Evolutionary conservation across 2,888 invertebrate species (phyloP), one percentile per base, ranked within the genome.

Genomic region (Drosophila algonquin): DNA sequence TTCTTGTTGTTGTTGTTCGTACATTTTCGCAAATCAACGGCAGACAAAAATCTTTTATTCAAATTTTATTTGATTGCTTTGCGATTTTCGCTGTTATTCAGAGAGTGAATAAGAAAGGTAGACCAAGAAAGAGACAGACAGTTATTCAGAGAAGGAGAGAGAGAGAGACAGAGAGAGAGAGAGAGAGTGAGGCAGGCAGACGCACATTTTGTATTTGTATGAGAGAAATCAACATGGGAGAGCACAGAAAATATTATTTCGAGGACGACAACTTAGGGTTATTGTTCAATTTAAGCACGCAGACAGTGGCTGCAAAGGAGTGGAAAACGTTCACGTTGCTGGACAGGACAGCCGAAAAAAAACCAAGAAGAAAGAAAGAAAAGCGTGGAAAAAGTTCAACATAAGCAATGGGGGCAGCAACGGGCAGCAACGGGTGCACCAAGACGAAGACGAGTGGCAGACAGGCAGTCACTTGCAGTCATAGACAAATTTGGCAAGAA

Each of bases 1-100:
- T 40, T 40, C 10, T 32, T 32, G 32, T 32, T 40, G 63, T 73
- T 76, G 76, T 62, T 81, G 80, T n/a, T 40, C 40, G 40, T 68
- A 76, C 78, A 63, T 81, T 82, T 84, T 82, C 75, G 79, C 81
- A 87, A 89, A 85, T 89, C 89, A 89, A 81, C 80, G 88, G 88
- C 90, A 89, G 85, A 90, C 89, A 85, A 78, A 88, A 88, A 89
- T 89, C 87, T 88, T 89, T 89, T 90, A 90, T 90, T 85, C 88
- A 89, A 86, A 90, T 88, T 87, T 90, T 89, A 89, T 89, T 90
- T 90, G 89, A 89, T 89, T 89, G 89, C 89, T 87, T 89, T 89
- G 85, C 90, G 85, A 89, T 86, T 82, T 84, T 87, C 81, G 69
- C 78, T 62, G 80, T 80, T 79, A 76, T 70, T 73, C 76, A 32